Evolutionary conservation across 2,113 vertebrate genomes (phyloP), one percentile per base, ranked within the genome.

Genomic region (Bubo blakistoni): DNA sequence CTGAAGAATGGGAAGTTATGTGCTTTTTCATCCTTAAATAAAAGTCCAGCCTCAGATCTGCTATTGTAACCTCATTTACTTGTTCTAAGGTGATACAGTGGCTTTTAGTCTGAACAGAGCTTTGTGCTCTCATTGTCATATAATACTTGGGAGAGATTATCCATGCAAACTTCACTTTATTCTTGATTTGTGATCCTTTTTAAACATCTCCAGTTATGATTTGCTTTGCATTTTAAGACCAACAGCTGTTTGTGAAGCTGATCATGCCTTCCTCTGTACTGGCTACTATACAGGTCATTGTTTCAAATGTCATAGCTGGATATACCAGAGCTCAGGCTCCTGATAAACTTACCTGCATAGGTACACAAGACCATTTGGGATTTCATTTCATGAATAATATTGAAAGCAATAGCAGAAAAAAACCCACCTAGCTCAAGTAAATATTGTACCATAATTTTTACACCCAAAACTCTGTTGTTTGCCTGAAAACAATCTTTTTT

Each of bases 1-100:
- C 14, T 0, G 0, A 92, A 77, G 22, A 3, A 4, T n/a, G 18
- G 29, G 38, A 81, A 69, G 4, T 70, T 34, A 34, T 13, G 11
- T 47, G 5, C 2, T 54, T 86, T 67, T 76, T 42, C 16, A 51
- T n/a, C 7, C 6, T 32, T 29, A 34, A 14, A 24, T 69, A 14
- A 11, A 82, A 61, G 27, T 21, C 29, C 30, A 82, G 9, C 27
- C 20, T 61, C 36, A 81, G 44, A 36, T 42, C 32, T 59, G 14
- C 24, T 46, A 2, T 16, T 40, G 47, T 21, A 88, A 69, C 6
- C 2, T 13, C 0, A 0, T 51, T 71, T 46, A 20, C n/a, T 82
- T 66, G 26, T 36, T 58, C 59, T 77, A 46, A 91, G 57, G 27
- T 2, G 1, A 57, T 24, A 34, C 2, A 72, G 25, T 11, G 86